Conservation (phyloP, 1,140 invertebrate species). For the Liolophura sinensis region DNA sequence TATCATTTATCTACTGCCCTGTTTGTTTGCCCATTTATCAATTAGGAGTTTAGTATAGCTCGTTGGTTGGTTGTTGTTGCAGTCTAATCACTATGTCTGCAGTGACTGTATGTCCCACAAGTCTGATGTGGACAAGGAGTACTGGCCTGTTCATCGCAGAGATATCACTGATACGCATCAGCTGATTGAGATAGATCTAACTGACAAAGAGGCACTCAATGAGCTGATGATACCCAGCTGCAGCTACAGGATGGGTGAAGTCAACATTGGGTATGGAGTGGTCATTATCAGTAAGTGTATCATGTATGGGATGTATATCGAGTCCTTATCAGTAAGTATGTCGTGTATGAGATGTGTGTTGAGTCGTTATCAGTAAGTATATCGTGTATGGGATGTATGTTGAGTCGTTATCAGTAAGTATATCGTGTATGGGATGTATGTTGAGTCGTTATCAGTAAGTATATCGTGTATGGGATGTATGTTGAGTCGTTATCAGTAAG, state of each 20-base stretch:
- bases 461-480: no score
- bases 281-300: constrained; percentile 74
- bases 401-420: no score
- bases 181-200: constrained; percentile 35
- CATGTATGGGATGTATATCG: background rate
- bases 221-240: constrained; percentile 91
- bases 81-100: constrained; percentile 40
- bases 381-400: no score
- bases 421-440: no score
- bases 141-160: constrained; percentile 38
- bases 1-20: background rate
- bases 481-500: no score
- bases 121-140: constrained; percentile 25
- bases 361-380: no score
- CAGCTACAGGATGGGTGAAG: constrained; percentile 91
- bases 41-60: background rate
- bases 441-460: no score
- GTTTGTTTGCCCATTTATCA: background rate
- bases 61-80: constrained; percentile 13
- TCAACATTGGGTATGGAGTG: constrained; percentile 81
- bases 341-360: no score
- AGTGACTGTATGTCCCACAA: constrained; percentile 39
- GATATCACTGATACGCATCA: constrained; percentile 27
- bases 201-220: constrained; percentile 23
- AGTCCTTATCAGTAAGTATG: no score